Evolutionary conservation across 2,888 invertebrate genomes (phyloP).

Genomic region (Erebia ligea): DNA sequence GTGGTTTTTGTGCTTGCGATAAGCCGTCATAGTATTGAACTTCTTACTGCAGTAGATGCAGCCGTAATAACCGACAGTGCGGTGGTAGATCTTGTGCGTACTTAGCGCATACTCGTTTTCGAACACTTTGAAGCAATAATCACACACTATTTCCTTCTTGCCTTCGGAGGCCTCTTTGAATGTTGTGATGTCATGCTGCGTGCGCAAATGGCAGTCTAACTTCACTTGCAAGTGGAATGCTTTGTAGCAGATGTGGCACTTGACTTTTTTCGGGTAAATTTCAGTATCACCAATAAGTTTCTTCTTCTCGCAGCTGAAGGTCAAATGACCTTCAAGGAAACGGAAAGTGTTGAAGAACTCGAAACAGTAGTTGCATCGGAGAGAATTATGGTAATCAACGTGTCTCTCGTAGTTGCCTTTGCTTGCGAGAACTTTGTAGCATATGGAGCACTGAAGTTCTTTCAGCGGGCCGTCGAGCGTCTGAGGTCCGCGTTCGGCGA

Average conservation of each 20-base stretch:
- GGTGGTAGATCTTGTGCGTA: constrained; percentile 73
- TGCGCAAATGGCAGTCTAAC: constrained; percentile 74
- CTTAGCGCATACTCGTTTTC: constrained; percentile 70
- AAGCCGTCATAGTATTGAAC: constrained; percentile 75
- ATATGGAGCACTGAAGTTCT: constrained; percentile 76
- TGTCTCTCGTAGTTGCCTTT: constrained; percentile 78
- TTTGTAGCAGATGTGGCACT: constrained; percentile 76
- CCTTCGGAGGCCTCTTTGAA: constrained; percentile 55
- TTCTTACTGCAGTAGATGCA: constrained; percentile 79
- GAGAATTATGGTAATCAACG: constrained; percentile 76
- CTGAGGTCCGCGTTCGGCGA: constrained; percentile 62
- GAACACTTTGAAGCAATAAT: constrained; percentile 76
- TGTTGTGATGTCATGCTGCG: constrained; percentile 64
- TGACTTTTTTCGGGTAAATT: constrained; percentile 67
- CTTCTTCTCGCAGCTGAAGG: constrained; percentile 73
- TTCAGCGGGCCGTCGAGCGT: constrained; percentile 65
- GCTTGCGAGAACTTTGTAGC: constrained; percentile 72
- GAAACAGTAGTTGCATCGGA: constrained; percentile 78
- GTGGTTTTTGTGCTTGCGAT: constrained; percentile 79
- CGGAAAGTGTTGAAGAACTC: constrained; percentile 71
- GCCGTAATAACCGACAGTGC: constrained; percentile 71
- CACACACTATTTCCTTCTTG: constrained; percentile 68
- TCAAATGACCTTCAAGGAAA: constrained; percentile 76
- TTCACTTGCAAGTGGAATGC: constrained; percentile 78
- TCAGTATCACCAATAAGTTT: constrained; percentile 73